Evolutionary conservation across 1,140 invertebrate species (phyloP), one percentile per base, ranked within the genome.

Genomic region (Drosophila ananassae): DNA sequence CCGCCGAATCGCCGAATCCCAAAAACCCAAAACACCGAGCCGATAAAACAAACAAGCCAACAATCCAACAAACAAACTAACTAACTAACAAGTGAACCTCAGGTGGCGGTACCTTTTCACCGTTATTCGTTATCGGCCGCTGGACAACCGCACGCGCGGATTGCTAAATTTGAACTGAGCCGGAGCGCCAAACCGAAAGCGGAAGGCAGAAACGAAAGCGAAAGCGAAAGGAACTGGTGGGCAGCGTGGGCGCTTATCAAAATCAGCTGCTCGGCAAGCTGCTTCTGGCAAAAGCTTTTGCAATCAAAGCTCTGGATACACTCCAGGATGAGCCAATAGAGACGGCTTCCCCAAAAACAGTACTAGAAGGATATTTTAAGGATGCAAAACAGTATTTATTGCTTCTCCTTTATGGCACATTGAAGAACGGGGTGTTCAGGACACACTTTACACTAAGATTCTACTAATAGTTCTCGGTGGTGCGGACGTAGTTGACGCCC

Each of bases 401-500:
- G 34, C 34, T 44, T 17, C 13, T 44, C n/a, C 17, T 17, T 8
- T 44, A 44, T 44, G 41, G 41, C 41, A 44, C 41, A 44, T 17
- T 44, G 34, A 44, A 21, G 17, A 44, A 44, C 41, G 41, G 41
- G 41, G 41, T 44, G 41, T 44, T 1, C 2, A 17, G 13, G 13
- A 21, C 7, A 44, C 41, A 21, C 41, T 17, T 17, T 44, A 9
- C 13, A 17, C 17, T 17, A 44, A 8, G 21, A 2, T 21, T 44
- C 10, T 3, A 37, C 3, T 37, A 37, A 37, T 37, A 37, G 34
- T 37, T 37, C 10, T 37, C 34, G 34, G 34, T 37, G 34, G 34
- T 37, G 10, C 34, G 34, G 25, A 28, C 93, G 89, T 98, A 98
- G 44, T 93, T 92, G 66, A 96, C 96, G 50, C 95, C 95, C 2